Evolutionary conservation across 1,140 invertebrate genomes (phyloP).

Genomic region (Leucophenga varia): DNA sequence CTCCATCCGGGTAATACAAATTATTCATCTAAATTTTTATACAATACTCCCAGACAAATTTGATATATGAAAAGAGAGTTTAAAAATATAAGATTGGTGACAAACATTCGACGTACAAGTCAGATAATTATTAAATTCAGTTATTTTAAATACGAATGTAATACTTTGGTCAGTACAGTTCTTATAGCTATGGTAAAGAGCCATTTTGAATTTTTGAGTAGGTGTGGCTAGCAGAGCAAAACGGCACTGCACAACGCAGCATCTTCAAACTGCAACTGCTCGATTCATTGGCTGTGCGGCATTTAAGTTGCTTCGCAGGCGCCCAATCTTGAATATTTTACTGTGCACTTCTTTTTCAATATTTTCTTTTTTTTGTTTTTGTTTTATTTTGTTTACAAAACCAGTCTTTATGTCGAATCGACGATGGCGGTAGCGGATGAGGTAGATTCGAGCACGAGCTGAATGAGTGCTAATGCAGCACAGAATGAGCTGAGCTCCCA

Average conservation of each 20-base stretch:
- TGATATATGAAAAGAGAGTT: too few relatives aligned
- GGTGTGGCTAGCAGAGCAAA: conserved; percentile 35
- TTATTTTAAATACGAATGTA: too few relatives aligned
- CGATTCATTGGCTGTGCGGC: conserved; percentile 48
- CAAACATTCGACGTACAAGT: too few relatives aligned
- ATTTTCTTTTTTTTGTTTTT: conserved; percentile 20
- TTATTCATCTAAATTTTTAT: too few relatives aligned
- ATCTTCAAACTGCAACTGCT: conserved; percentile 49
- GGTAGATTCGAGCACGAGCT: conserved; percentile 25
- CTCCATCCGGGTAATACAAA: too few relatives aligned
- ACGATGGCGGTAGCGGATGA: neutral
- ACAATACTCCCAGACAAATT: too few relatives aligned
- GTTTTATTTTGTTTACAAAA: conserved; percentile 20
- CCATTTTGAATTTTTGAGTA: conserved; percentile 45
- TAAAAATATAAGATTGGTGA: too few relatives aligned
- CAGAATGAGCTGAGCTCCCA: conserved; percentile 1
- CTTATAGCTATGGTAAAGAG: conserved; percentile 51
- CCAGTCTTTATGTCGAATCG: conserved; percentile 37
- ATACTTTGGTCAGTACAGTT: too few relatives aligned
- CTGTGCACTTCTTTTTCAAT: too few relatives aligned
- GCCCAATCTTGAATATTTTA: conserved; percentile 42
- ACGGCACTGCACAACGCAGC: conserved; percentile 26
- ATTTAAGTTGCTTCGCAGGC: conserved; percentile 22
- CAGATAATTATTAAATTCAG: too few relatives aligned
- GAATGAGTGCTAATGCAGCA: conserved; percentile 1